A percentile compares a stretch with the other conserved stretches of the same genome.
Conservation (phyloP, 2,888 invertebrate species). For the Oligia strigilis region DNA sequence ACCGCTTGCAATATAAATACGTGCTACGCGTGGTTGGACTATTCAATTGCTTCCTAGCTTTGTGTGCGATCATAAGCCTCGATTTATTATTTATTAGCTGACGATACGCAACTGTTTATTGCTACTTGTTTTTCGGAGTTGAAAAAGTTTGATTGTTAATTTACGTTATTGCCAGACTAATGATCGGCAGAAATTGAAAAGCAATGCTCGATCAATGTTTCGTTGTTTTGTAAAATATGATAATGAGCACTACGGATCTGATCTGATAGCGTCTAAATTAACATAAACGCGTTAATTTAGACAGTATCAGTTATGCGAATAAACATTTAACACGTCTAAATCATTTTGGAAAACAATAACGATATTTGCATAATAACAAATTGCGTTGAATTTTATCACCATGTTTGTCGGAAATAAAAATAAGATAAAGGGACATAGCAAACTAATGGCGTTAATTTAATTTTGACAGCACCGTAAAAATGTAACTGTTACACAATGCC, state of each 20-base stretch:
- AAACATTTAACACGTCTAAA: slow-evolving; percentile 40
- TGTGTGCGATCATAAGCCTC: slow-evolving; percentile 57
- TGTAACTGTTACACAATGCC: neutral
- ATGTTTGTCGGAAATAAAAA: slow-evolving; percentile 5
- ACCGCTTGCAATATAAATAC: slow-evolving; percentile 67
- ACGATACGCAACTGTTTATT: slow-evolving; percentile 8
- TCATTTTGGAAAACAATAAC: slow-evolving; percentile 25
- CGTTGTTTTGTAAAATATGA: slow-evolving; percentile 4
- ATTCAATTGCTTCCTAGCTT: slow-evolving; percentile 70
- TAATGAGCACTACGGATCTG: slow-evolving; percentile 22
- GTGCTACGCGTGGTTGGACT: slow-evolving; percentile 67
- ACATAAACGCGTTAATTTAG: slow-evolving; percentile 40
- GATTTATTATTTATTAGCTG: slow-evolving; percentile 57
- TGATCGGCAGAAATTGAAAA: slow-evolving; percentile 6
- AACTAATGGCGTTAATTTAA: neutral
- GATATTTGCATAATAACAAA: slow-evolving; percentile 20
- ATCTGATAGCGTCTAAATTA: slow-evolving; percentile 35
- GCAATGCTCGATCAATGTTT: neutral
- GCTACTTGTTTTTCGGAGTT: neutral
- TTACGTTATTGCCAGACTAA: slow-evolving; percentile 5
- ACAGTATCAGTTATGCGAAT: slow-evolving; percentile 39
- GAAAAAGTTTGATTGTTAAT: neutral
- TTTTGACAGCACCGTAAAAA: neutral
- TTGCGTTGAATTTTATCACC: slow-evolving; percentile 13
- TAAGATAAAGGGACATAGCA: neutral